Evolutionary conservation across 2,113 vertebrate species (phyloP), one percentile per base, ranked within the genome.

Genomic region (Smithornis capensis): DNA sequence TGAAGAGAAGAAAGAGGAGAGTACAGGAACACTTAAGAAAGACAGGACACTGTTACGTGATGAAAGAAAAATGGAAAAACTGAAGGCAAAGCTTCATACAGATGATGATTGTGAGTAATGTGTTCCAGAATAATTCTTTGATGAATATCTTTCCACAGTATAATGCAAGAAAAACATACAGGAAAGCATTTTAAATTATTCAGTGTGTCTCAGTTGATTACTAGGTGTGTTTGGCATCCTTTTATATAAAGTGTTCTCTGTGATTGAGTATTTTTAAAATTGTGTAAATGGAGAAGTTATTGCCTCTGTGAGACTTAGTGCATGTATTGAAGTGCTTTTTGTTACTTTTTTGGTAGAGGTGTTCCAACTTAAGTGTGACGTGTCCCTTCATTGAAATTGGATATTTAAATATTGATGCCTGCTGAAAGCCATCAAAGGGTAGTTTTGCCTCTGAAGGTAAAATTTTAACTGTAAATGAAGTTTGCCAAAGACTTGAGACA

Each of bases 41-140:
- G 99, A 99, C 59, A 97, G 99, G 77, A 99, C 99, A 0, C 97
- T 99, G 37, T 95, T 99, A 23, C 97, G 99, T 75, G 99, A 99
- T 6, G 99, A 99, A 96, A 98, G 98, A 94, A 99, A 99, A 96
- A 99, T 99, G 99, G 99, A 99, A 97, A 99, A 99, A 95, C 97
- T 99, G 82, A 99, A 99, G 97, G 99, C 99, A 71, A 99, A 99
- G 83, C 99, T 99, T n/a, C 99, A 99, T 93, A 99, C 99, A 4
- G 99, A 99, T 71, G 99, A 99, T 42, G 99, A 99, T 50, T 74
- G 99, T 99, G 93, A 99, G 99, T 99, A 47, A 14, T 14, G 4
- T 47, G 4, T 44, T 67, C 35, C 59, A 69, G 47, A 17, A 9
- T 50, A 31, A 31, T 40, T 71, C 22, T 69, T 77, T 3, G 3